Conservation (phyloP, 2,797 vertebrate species). For the Parauchenoglanis ngamensis region DNA sequence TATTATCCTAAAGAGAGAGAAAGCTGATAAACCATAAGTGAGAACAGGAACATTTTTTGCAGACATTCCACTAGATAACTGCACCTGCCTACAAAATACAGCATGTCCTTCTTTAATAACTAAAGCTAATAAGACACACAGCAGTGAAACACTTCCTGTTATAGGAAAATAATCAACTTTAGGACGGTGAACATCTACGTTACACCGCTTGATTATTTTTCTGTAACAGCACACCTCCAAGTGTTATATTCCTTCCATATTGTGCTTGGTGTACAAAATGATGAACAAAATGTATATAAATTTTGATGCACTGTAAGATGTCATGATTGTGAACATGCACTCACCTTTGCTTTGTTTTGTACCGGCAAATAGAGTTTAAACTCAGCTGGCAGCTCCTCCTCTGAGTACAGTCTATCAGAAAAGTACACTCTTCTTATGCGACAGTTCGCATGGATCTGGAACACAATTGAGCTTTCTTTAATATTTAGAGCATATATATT, state of each 20-base stretch:
- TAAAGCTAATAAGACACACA: background rate
- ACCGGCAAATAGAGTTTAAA: conserved; percentile 96
- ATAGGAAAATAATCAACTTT: background rate
- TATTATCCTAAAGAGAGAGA: background rate
- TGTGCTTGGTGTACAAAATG: background rate
- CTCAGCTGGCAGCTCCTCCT: conserved; percentile 95
- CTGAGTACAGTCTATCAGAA: conserved; percentile 94
- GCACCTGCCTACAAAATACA: background rate
- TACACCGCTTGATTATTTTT: background rate
- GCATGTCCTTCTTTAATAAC: background rate
- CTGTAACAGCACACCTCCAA: background rate
- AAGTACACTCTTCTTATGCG: conserved; percentile 96
- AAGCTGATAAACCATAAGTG: background rate
- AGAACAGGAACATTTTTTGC: background rate
- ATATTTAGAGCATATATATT: background rate
- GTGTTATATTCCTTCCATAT: background rate
- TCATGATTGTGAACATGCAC: background rate
- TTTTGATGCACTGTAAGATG: too few relatives aligned
- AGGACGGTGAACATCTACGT: background rate
- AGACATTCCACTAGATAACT: background rate
- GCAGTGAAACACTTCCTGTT: background rate
- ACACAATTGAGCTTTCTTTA: background rate
- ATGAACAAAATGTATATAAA: background rate
- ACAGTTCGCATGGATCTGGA: conserved; percentile 96
- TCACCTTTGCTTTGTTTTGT: conserved; percentile 95